Evolutionary conservation across 2,797 vertebrate species (phyloP), one percentile per base, ranked within the genome.

Genomic region (Scomberomorus guttatus): DNA sequence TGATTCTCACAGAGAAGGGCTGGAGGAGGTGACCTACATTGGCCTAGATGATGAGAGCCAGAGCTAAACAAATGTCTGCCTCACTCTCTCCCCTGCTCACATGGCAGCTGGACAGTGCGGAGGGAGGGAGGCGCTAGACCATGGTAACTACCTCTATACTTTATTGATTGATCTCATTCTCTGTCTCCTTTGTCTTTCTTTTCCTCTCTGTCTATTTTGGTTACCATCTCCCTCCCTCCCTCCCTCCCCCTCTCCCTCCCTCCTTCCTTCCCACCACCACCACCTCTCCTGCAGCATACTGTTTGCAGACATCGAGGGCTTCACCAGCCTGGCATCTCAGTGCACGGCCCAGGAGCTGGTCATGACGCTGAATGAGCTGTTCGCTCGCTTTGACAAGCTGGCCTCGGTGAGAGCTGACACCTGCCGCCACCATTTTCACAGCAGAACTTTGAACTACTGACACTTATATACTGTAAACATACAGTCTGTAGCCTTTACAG

Each of bases 301-400:
- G 82, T 96, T 96, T 82, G 95, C 95, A 1, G 95, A 96, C 92
- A 96, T 96, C 6, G 95, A 96, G 81, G 95, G 95, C 65, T 96
- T 96, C 91, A 96, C 95, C 80, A 95, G 95, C 87, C 88, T 96
- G 93, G 95, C 95, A 0, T 96, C 95, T 15, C 95, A 96, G 90
- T 96, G 95, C 90, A 96, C 95, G 4, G 95, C 95, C n/a, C 95
- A 96, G 91, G 95, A 96, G 88, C 88, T 96, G 90, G 95, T 96
- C 87, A 96, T 96, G 95, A 95, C 95, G 3, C 93, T 96, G 79
- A 96, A 96, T 77, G 95, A 96, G 85, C 93, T 95, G 75, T 96
- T 96, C 18, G 95, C 95, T 46, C 95, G 95, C 87, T 96, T 96
- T 59, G 95, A 96, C 93, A 96, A 96, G 85, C 89, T 95, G 86